Conservation (phyloP, 2,113 vertebrate genomes). For the Neogobius melanostomus region DNA sequence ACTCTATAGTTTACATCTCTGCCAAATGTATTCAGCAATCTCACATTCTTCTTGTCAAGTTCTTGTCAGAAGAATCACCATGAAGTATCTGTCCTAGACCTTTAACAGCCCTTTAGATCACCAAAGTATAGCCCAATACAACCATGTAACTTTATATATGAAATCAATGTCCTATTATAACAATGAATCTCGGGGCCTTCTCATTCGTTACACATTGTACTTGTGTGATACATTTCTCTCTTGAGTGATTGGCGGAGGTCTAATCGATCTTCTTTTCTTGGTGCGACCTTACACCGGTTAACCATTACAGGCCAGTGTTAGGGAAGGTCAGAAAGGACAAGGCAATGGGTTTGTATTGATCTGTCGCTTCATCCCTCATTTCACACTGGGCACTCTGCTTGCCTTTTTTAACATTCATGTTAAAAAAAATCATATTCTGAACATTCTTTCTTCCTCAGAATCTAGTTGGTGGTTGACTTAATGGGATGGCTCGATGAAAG, state of each 20-base stretch:
- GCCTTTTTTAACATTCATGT: constrained; percentile 26
- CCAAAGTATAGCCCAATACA: no score
- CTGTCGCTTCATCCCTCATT: constrained; percentile 11
- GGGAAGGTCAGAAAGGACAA: constrained; percentile 22
- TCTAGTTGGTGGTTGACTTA: not conserved
- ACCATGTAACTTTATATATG: not conserved
- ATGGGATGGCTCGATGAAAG: not conserved
- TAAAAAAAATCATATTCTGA: constrained; percentile 27
- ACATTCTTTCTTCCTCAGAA: not conserved
- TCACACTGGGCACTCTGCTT: constrained; percentile 9
- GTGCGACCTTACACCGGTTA: constrained; percentile 21
- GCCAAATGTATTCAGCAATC: no score
- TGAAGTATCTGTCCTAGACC: no score
- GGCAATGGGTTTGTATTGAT: constrained; percentile 25
- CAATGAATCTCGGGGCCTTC: not conserved
- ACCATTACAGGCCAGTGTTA: not conserved
- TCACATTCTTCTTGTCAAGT: no score
- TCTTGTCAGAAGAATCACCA: no score
- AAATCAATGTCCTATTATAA: not conserved
- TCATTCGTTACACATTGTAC: not conserved
- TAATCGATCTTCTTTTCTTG: constrained; percentile 39
- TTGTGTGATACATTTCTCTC: not conserved
- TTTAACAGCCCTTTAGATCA: no score
- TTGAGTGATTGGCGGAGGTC: constrained; percentile 1
- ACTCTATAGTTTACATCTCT: no score